phyloP scores from a whole-genome alignment of 2,797 vertebrate genomes.

The Perodicticus potto region DNA sequence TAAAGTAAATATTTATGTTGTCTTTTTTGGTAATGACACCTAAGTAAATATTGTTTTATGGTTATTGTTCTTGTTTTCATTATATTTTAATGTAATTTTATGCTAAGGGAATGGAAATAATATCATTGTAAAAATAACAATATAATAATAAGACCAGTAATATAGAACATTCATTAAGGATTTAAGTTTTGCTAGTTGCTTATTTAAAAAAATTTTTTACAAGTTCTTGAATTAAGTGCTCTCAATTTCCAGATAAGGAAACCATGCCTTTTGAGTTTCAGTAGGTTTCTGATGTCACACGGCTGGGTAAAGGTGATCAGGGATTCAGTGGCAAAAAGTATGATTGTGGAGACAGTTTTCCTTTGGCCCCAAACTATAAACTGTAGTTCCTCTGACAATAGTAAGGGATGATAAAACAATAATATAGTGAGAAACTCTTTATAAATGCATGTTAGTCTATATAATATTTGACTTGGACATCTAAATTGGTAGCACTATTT shows the following conservation, averaged over 20 bases:
- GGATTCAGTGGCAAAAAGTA: not conserved
- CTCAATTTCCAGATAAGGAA: not conserved
- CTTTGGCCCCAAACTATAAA: not conserved
- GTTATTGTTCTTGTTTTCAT: conserved; percentile 14
- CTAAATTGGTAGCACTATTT: conserved; percentile 13
- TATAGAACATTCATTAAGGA: not conserved
- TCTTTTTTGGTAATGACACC: not conserved
- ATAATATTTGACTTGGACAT: not conserved
- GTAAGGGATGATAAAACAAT: not conserved
- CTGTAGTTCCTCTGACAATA: not conserved
- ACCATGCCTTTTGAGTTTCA: not conserved
- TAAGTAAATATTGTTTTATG: conserved; percentile 46
- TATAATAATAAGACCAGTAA: not conserved
- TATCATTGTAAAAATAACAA: not conserved
- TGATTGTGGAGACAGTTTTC: not conserved
- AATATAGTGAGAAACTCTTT: not conserved
- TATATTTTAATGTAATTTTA: conserved; percentile 51
- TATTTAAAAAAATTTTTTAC: not conserved
- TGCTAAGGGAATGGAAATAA: not conserved
- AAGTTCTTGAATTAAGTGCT: not conserved
- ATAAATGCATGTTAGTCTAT: not conserved
- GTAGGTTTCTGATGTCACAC: not conserved
- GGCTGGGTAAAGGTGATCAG: not conserved
- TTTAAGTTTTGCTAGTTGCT: conserved; percentile 20
- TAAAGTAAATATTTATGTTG: conserved; percentile 10